These are phyloP conservation scores for Kryptolebias ocellatus DNA, from an alignment of 2,797 vertebrate species.

Conservation along the genomic window DNA sequence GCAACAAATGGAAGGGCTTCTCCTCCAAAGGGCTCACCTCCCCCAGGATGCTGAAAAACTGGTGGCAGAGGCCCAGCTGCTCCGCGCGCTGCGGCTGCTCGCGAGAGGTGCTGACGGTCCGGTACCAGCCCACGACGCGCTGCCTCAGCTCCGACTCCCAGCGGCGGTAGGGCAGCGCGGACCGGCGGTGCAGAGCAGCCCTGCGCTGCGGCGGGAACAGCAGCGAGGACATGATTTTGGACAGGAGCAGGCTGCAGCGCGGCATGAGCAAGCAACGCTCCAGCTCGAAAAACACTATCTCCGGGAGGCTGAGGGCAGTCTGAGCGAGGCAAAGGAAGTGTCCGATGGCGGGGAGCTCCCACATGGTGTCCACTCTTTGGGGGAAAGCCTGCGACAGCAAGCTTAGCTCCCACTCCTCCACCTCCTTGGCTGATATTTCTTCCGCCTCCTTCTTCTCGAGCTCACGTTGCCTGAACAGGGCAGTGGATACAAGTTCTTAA, in stretches of 20 bases:
- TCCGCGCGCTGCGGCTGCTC: slow-evolving; percentile 87
- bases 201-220: slow-evolving; percentile 90
- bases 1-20: slow-evolving; percentile 90
- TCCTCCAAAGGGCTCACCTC: slow-evolving; percentile 91
- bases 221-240: slow-evolving; percentile 97
- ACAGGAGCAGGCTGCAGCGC: slow-evolving; percentile 92
- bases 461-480: slow-evolving; percentile 87
- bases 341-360: slow-evolving; percentile 98
- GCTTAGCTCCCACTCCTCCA: slow-evolving; percentile 94
- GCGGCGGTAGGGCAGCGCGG: slow-evolving; percentile 88
- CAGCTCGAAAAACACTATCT: slow-evolving; percentile 96
- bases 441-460: slow-evolving; percentile 95
- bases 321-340: slow-evolving; percentile 98
- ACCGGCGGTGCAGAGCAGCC: slow-evolving; percentile 88
- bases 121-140: slow-evolving; percentile 92
- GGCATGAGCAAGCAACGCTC: slow-evolving; percentile 98
- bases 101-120: slow-evolving; percentile 83
- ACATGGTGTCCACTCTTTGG: slow-evolving; percentile 88
- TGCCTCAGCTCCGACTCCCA: slow-evolving; percentile 94
- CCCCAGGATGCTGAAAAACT: slow-evolving; percentile 91
- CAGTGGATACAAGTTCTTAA: slow-evolving; percentile 1
- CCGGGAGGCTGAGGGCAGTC: slow-evolving; percentile 93
- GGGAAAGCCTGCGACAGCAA: slow-evolving; percentile 90
- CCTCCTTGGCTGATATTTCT: slow-evolving; percentile 94
- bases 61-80: slow-evolving; percentile 91